Conservation (phyloP, 1,140 invertebrate genomes). For the Adelges cooleyi region DNA sequence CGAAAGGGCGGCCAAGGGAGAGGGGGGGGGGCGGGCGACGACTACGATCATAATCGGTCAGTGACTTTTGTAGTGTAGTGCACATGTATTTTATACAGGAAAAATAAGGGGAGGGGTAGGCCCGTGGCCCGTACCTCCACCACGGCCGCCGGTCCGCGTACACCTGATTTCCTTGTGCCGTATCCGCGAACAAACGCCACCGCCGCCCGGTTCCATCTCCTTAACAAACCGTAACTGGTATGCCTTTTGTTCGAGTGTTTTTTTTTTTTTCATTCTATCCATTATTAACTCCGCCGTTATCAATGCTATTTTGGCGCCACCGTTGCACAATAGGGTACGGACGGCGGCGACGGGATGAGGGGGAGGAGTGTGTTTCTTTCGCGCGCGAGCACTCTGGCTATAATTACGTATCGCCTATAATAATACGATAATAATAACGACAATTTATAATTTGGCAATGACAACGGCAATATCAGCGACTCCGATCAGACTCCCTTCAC, state of each 20-base stretch:
- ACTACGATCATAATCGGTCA: slow-evolving; percentile 1
- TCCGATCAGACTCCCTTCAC: no score
- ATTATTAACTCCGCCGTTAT: no score
- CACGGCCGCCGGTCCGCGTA: not conserved
- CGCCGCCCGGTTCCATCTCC: not conserved
- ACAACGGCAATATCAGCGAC: not conserved
- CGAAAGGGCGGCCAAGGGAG: not conserved
- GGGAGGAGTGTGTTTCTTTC: no score
- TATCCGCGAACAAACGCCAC: not conserved
- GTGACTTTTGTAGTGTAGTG: not conserved
- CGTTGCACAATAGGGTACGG: no score
- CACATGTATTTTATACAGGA: not conserved
- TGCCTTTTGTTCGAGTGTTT: no score
- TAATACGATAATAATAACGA: not conserved
- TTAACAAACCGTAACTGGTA: not conserved
- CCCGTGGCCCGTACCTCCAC: not conserved
- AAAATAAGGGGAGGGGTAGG: not conserved
- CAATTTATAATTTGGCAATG: not conserved
- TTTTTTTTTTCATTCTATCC: no score
- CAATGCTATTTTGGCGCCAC: not conserved
- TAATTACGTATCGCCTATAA: not conserved
- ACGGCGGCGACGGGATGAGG: no score
- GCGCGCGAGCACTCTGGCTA: no score
- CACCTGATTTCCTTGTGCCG: slow-evolving; percentile 9
- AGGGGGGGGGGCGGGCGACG: no score